Base-by-base conservation (phyloP, 2,113 vertebrate genomes). In the Pachyramphus minor region DNA sequence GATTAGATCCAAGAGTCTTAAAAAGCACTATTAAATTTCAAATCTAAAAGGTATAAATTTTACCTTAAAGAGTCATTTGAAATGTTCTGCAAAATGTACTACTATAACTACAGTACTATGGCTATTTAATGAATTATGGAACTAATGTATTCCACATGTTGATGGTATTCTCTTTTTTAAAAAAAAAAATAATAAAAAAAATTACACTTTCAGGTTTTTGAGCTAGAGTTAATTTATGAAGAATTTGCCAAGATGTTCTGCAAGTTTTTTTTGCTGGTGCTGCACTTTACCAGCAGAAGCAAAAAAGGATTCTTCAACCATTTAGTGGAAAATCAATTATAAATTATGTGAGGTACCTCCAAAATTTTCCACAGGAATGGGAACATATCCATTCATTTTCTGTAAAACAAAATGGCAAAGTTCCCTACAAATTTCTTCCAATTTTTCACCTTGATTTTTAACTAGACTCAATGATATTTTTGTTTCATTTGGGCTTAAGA, bases 311-410 rank as follows among this genome's bases (percentile, higher is more conserved):
- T 92, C 84, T 92, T 96, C 87, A 95, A 90, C 81, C 69, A 84
- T 93, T 96, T 94, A 90, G 94, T 95, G 96, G 96, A 97, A 97
- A 97, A 97, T 96, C 93, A 97, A 96, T 96, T 96, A 96, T 50
- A 85, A 96, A 96, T 94, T 96, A 95, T 85, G 75, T 91, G 89
- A 95, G 89, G 74, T 83, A 87, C 87, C 74, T 96, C 74, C 66
- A 83, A 63, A 93, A 82, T 91, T 96, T 96, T 95, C 95, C 91
- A 91, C 77, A 95, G 89, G 92, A 95, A 85, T 69, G 87, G 96
- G 89, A 97, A 91, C 11, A 35, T 11, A 67, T 95, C 89, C 93
- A 96, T 88, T 93, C 63, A 77, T 80, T 96, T 96, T 97, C 82
- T 94, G 93, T 91, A 94, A 97, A 96, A 93, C 71, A 88, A 95